These are phyloP conservation scores for Lonchura striata DNA, from an alignment of 2,113 vertebrate genomes.

Conservation along the genomic window DNA sequence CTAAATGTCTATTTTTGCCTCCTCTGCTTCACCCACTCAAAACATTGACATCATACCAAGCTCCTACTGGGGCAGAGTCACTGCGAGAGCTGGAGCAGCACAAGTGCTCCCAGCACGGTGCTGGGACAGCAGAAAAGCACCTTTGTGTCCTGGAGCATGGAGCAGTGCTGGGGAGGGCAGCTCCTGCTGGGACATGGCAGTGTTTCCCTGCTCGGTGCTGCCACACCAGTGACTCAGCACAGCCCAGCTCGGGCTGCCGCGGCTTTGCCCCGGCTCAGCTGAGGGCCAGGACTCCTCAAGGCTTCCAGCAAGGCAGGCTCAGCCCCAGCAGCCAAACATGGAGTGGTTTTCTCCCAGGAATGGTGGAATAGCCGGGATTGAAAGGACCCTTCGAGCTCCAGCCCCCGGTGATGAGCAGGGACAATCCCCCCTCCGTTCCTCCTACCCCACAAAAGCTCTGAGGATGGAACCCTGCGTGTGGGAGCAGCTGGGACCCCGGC, in stretches of 20 bases:
- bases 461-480: not conserved
- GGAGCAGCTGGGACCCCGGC: not conserved
- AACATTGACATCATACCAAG: conserved; percentile 83
- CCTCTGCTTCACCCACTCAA: conserved; percentile 77
- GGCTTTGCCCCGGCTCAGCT: not conserved
- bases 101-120: not conserved
- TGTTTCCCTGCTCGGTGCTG: not conserved
- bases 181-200: not conserved
- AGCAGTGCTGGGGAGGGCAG: not conserved
- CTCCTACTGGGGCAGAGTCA: conserved; percentile 63
- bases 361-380: not conserved
- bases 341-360: rapidly evolving
- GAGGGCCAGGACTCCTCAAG: not conserved
- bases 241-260: not conserved
- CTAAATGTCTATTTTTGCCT: conserved; percentile 75
- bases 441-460: not conserved
- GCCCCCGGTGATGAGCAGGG: no score
- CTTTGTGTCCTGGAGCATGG: not conserved
- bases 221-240: not conserved
- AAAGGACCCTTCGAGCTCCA: not conserved
- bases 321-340: not conserved
- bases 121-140: not conserved
- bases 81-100: rapidly evolving
- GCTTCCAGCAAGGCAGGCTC: not conserved
- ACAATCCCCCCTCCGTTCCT: not conserved